These are phyloP conservation scores for Acanthosoma haemorrhoidale DNA, from an alignment of 2,888 invertebrate genomes.

Conservation along the genomic window DNA sequence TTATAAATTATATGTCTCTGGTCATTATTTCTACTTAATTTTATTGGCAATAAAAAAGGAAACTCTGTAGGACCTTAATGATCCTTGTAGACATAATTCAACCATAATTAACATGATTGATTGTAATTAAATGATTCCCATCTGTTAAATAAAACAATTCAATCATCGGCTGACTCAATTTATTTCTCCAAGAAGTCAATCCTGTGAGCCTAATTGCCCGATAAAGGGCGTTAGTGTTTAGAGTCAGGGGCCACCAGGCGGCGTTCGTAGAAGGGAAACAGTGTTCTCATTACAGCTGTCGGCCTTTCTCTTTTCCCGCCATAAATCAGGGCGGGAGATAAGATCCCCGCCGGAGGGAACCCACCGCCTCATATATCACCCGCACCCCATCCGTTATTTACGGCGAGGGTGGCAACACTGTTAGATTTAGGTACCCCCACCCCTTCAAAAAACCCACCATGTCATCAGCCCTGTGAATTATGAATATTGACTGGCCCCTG, in stretches of 20 bases:
- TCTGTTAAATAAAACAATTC: too few species aligned
- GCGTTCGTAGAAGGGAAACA: conserved; percentile 14
- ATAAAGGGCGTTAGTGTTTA: not conserved
- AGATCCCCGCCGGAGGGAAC: conserved; percentile 19
- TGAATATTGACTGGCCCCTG: conserved; percentile 27
- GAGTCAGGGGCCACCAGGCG: conserved; percentile 5
- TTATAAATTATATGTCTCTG: too few species aligned
- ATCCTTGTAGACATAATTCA: too few species aligned
- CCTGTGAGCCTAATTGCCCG: not conserved
- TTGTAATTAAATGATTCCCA: too few species aligned
- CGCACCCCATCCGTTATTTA: conserved; percentile 29
- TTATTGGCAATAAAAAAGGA: too few species aligned
- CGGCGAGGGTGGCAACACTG: conserved; percentile 25
- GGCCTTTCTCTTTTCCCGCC: conserved; percentile 28
- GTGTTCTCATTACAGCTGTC: conserved; percentile 29
- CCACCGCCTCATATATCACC: conserved; percentile 28
- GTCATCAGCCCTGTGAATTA: conserved; percentile 26
- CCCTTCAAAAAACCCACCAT: conserved; percentile 15
- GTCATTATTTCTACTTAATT: too few species aligned
- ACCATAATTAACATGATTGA: too few species aligned
- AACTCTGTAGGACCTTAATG: too few species aligned
- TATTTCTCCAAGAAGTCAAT: too few species aligned
- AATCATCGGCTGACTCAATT: too few species aligned
- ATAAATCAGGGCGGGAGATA: conserved; percentile 29
- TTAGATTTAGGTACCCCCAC: conserved; percentile 23